Base-by-base conservation (phyloP, 2,888 invertebrate genomes). In the Torymus texanus region DNA sequence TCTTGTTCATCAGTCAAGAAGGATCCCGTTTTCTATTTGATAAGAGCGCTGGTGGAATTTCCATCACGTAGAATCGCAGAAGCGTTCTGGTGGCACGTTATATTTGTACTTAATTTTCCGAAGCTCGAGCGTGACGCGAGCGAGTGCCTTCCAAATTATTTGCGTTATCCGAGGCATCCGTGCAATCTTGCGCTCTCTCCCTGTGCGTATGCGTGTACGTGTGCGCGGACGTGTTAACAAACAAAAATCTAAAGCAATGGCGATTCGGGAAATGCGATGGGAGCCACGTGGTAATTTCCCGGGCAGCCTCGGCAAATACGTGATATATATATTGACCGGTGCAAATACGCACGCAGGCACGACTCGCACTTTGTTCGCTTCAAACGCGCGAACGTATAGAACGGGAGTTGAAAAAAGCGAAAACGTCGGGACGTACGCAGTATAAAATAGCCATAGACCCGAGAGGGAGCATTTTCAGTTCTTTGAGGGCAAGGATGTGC, bases 101-200 rank as follows among this genome's bases (percentile, higher is more conserved):
- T 78, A 61, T 80, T 76, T 72, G 76, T 16, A 68, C 68, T 76
- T 62, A 76, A 75, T 80, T 75, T 72, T 56, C 11, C 59, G 16
- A 58, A 0, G 21, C 18, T 0, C 29, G 41, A 41, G 41, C 41
- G 41, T 8, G 41, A 41, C 41, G 41, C 41, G 41, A 41, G 41
- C 41, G 41, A 14, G 51, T 13, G 72, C 68, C 53, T 14, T 58
- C 51, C 16, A 77, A 77, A 77, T 78, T 74, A 78, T 78, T 78
- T 74, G 68, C 61, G 61, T 71, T 77, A 71, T 59, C 53, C 41
- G 29, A 5, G 51, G 29, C 8, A 18, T 53, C 29, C 21, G 16
- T 0, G 62, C 14, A 50, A 58, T 61, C 61, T 61, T 53, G 3
- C 18, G 29, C 62, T 41, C 41, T 8, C 41, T 8, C 5, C 1